Evolutionary conservation across 1,140 invertebrate genomes (phyloP).

Genomic region (Aphis craccivora): DNA sequence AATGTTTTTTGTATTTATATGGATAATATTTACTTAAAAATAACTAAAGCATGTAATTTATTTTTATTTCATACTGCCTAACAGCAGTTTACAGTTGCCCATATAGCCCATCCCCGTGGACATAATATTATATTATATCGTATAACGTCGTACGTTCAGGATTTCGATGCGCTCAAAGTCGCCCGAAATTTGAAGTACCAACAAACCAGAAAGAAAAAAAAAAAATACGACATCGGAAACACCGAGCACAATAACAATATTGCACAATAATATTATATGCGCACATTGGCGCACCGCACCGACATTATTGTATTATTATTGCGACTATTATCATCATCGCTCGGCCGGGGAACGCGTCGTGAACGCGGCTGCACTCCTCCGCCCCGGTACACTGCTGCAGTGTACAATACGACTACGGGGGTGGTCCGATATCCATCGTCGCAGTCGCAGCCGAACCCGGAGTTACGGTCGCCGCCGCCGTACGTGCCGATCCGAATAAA

Average conservation of each 20-base stretch:
- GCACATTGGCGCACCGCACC: too few relatives aligned
- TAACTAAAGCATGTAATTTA: too few relatives aligned
- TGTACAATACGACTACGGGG: not conserved
- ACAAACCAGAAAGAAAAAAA: too few relatives aligned
- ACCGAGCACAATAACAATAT: not conserved
- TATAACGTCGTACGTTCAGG: not conserved
- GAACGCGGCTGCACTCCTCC: not conserved
- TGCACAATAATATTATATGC: not conserved
- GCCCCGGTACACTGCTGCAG: not conserved
- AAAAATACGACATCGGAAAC: not conserved
- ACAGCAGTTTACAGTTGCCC: too few relatives aligned
- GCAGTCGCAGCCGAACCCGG: not conserved
- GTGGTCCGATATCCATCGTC: conserved; percentile 39
- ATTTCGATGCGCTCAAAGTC: not conserved
- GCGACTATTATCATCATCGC: too few relatives aligned
- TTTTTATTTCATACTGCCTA: too few relatives aligned
- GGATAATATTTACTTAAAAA: too few relatives aligned
- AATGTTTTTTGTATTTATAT: too few relatives aligned
- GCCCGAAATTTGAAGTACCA: too few relatives aligned
- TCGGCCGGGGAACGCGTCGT: not conserved
- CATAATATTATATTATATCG: too few relatives aligned
- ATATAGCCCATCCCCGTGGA: accelerated
- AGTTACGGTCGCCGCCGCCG: not conserved
- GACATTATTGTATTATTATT: too few relatives aligned
- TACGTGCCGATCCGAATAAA: conserved; percentile 54